Base-by-base conservation (phyloP, 2,888 invertebrate species). In the Drosophila fulvimacula region DNA sequence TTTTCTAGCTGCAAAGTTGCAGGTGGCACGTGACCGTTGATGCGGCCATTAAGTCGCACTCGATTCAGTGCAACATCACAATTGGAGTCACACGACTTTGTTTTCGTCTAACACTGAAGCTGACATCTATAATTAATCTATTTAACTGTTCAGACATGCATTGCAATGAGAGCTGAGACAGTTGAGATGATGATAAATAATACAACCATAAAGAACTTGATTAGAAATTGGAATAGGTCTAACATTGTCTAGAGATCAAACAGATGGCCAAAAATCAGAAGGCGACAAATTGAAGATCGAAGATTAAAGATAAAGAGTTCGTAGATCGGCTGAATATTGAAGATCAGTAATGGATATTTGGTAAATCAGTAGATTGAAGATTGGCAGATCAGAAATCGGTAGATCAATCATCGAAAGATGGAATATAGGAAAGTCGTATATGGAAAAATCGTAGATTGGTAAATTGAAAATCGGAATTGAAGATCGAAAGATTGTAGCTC, bases 21-120 rank as follows among this genome's bases (percentile, higher is more conserved):
- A 21, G 44, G 51, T 51, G 73, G 74, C 73, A 73, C 74, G 73
- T 73, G 73, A 73, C 73, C 63, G 34, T 36, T 46, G 56, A 38
- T 21, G 30, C 65, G 30, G 41, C 53, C 44, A 39, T 27, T 67
- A 52, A 55, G 46, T 49, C 51, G 39, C 58, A 6, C 27, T 42
- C 55, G 11, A 55, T 55, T 3, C 48, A 48, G 13, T 32, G 48
- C 32, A 48, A 48, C 48, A 48, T 48, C 48, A 30, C 17, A 48
- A 48, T 48, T 19, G 32, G 30, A 30, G 30, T 48, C 48, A 32
- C 30, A 48, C 48, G 48, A 48, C 30, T 48, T 13, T 32, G 48
- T 32, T 7, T 32, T 13, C 17, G 13, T 17, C 30, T 19, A 48
- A 19, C 48, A 32, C 32, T 19, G 17, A 30, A 32, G 11, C 48